Conservation (phyloP, 2,797 vertebrate species). For the Gymnothorax reevesii region DNA sequence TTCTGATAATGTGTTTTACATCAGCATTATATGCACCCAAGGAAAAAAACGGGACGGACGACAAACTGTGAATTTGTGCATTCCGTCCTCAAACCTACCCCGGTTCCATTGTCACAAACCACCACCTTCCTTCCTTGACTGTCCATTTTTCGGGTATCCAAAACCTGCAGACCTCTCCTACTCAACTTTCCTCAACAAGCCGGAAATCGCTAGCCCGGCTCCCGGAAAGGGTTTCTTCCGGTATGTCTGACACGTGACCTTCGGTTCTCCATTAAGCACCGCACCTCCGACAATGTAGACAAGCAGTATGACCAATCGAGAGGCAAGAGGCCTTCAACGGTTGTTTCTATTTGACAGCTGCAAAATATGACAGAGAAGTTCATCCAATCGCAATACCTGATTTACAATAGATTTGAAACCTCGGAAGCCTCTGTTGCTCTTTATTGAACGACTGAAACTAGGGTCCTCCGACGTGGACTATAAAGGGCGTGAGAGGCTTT, state of each 20-base stretch:
- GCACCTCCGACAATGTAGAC: constrained; percentile 4
- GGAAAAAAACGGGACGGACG: background rate
- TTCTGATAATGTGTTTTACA: constrained; percentile 40
- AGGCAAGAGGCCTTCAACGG: background rate
- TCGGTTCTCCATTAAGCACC: background rate
- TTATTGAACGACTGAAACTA: constrained; percentile 15
- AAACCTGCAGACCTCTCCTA: constrained; percentile 54
- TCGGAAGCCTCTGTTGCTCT: background rate
- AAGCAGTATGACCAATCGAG: constrained; percentile 10
- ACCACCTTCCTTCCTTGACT: constrained; percentile 87
- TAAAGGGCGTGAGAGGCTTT: constrained; percentile 19
- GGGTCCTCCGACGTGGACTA: background rate
- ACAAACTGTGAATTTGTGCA: background rate
- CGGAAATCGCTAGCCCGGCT: constrained; percentile 49
- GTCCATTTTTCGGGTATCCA: constrained; percentile 71
- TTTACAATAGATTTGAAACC: background rate
- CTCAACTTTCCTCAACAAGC: constrained; percentile 49
- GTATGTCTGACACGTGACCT: constrained; percentile 32
- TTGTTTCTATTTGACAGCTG: constrained; percentile 17
- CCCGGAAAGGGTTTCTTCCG: constrained; percentile 45
- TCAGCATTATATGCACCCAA: constrained; percentile 19
- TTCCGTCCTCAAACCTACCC: constrained; percentile 70
- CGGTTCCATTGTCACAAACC: constrained; percentile 90
- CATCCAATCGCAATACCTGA: constrained; percentile 4
- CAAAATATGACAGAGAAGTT: background rate